Evolutionary conservation across 2,797 vertebrate genomes (phyloP).

Genomic region (Pantherophis vulpinus): DNA sequence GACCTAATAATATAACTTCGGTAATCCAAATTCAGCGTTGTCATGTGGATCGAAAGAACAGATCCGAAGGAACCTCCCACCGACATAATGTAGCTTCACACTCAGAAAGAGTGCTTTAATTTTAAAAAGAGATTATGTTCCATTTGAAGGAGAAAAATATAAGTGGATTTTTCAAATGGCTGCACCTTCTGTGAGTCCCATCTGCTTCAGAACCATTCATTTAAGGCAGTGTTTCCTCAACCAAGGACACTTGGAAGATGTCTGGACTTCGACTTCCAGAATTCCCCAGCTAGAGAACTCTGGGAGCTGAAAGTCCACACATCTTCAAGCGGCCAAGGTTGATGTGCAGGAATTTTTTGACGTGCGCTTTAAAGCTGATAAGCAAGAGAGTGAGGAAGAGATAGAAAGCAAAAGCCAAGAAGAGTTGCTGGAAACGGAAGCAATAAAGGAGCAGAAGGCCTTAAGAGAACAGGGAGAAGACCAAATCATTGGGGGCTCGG

Average conservation of each 20-base stretch:
- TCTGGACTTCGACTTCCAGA: not conserved
- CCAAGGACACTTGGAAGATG: not conserved
- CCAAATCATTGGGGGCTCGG: no score
- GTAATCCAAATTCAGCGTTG: not conserved
- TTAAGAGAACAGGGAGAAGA: no score
- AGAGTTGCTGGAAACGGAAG: no score
- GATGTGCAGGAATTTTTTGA: not conserved
- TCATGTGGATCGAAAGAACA: not conserved
- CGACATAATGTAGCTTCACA: not conserved
- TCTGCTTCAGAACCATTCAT: constrained; percentile 9
- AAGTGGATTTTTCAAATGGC: not conserved
- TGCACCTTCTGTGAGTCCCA: not conserved
- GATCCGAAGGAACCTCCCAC: not conserved
- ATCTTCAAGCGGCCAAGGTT: not conserved
- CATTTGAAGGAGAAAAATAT: not conserved
- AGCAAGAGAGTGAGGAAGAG: no score
- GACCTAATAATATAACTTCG: not conserved
- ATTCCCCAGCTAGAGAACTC: not conserved
- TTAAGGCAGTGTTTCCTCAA: not conserved
- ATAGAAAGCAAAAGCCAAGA: no score
- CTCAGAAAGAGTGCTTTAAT: not conserved
- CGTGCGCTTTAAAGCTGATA: no score
- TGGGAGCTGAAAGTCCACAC: not conserved
- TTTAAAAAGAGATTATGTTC: not conserved
- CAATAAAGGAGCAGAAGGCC: no score